These are phyloP conservation scores for Drosophila novamexicana DNA, from an alignment of 1,140 invertebrate species.

Conservation along the genomic window DNA sequence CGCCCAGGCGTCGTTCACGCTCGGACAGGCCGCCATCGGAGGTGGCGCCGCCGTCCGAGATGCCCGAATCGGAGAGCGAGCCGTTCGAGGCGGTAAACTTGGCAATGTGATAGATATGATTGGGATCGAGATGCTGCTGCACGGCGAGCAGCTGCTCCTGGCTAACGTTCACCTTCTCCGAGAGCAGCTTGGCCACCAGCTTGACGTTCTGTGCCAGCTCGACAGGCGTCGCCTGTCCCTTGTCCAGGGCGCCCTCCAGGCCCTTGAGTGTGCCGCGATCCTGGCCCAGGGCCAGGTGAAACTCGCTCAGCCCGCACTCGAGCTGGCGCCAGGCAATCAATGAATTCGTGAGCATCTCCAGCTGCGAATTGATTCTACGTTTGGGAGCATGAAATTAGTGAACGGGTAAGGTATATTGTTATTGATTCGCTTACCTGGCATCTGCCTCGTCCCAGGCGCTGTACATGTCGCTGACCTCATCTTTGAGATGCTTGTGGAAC, in stretches of 20 bases:
- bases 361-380: constrained; percentile 73
- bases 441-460: constrained; percentile 91
- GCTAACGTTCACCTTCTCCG: constrained; percentile 86
- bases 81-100: constrained; percentile 85
- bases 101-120: constrained; percentile 79
- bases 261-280: constrained; percentile 88
- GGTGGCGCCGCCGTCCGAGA: constrained; percentile 89
- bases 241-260: constrained; percentile 87
- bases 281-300: constrained; percentile 87
- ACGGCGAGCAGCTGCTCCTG: constrained; percentile 83
- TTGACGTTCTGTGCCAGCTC: constrained; percentile 88
- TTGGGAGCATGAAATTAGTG: neutral
- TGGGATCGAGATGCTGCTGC: constrained; percentile 78
- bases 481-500: constrained; percentile 87
- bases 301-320: constrained; percentile 87
- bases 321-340: constrained; percentile 88
- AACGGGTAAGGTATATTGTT: neutral
- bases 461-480: constrained; percentile 90
- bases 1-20: constrained; percentile 89
- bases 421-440: constrained; percentile 87
- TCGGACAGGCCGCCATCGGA: constrained; percentile 90
- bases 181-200: constrained; percentile 88
- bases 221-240: constrained; percentile 86
- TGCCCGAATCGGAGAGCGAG: constrained; percentile 90
- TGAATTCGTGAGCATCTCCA: constrained; percentile 81